A percentile compares a stretch with the other conserved stretches of the same genome.
Conservation (phyloP, 2,888 invertebrate genomes). For the Tridacna crocea region DNA sequence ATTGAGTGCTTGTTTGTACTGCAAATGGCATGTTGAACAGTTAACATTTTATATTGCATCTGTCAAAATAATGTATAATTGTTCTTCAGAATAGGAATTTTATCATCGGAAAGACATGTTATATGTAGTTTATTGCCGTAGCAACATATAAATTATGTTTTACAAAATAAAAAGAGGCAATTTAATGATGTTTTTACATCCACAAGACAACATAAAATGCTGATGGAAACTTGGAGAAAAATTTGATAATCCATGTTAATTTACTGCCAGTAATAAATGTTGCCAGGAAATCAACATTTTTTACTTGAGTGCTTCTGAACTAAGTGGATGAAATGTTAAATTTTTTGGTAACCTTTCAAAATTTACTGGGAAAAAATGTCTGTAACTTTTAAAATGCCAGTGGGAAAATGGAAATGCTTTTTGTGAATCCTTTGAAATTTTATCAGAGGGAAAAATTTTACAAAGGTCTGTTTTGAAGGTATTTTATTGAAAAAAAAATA, state of each 20-base stretch:
- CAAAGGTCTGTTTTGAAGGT: too few species aligned
- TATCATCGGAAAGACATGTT: conserved; percentile 20
- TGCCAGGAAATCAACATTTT: conserved; percentile 1
- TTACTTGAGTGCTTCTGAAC: neutral
- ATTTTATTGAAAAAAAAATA: too few species aligned
- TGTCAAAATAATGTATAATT: conserved; percentile 12
- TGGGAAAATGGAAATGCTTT: too few species aligned
- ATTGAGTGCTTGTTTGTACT: too few species aligned
- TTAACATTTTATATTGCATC: conserved; percentile 16
- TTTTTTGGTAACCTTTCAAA: neutral
- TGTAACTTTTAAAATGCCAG: too few species aligned
- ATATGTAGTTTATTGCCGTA: conserved; percentile 12
- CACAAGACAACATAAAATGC: conserved; percentile 4
- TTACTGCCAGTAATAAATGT: neutral
- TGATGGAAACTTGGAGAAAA: conserved; percentile 4
- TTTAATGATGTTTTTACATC: conserved; percentile 8
- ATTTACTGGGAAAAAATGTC: too few species aligned
- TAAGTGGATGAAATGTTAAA: neutral
- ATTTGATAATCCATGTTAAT: conserved; percentile 16
- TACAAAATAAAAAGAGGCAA: conserved; percentile 18
- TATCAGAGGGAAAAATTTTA: too few species aligned
- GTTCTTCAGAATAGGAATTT: conserved; percentile 13
- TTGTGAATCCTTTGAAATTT: too few species aligned
- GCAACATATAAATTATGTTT: neutral
- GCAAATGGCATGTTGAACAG: neutral